Evolutionary conservation across 2,113 vertebrate species (phyloP).

Genomic region (Strix aluco): DNA sequence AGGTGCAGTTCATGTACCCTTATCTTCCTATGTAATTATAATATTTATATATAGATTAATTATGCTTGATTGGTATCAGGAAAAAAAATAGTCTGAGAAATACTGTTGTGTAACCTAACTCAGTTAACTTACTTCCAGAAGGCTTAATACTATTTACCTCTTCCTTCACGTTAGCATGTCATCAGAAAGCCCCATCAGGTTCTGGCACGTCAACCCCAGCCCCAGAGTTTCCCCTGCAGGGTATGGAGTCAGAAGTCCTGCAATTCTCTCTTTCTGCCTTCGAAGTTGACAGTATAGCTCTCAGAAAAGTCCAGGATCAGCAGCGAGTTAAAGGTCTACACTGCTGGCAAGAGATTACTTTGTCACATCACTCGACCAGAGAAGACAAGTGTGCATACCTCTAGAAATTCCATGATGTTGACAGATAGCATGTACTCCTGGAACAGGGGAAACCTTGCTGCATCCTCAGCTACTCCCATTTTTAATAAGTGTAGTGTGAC

Average conservation of each 20-base stretch:
- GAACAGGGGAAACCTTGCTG: background rate
- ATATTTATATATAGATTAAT: background rate
- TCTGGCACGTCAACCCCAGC: background rate
- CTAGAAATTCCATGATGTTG: background rate
- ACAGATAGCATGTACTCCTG: background rate
- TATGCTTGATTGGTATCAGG: background rate
- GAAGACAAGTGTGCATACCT: background rate
- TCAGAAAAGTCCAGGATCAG: background rate
- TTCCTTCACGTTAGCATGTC: rapidly evolving
- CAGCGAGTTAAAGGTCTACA: background rate
- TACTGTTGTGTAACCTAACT: background rate
- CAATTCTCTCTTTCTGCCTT: background rate
- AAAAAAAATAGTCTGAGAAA: background rate
- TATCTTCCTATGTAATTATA: background rate
- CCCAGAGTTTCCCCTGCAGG: background rate
- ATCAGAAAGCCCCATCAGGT: background rate
- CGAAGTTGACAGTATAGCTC: background rate
- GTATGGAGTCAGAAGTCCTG: background rate
- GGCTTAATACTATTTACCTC: background rate
- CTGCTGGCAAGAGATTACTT: background rate
- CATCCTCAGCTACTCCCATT: background rate
- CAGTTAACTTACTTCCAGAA: background rate
- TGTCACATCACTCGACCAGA: rapidly evolving
- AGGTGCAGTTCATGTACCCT: background rate
- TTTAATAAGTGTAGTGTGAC: background rate